These are phyloP conservation scores for Acleris sparsana DNA, from an alignment of 2,888 invertebrate genomes.

Conservation along the genomic window DNA sequence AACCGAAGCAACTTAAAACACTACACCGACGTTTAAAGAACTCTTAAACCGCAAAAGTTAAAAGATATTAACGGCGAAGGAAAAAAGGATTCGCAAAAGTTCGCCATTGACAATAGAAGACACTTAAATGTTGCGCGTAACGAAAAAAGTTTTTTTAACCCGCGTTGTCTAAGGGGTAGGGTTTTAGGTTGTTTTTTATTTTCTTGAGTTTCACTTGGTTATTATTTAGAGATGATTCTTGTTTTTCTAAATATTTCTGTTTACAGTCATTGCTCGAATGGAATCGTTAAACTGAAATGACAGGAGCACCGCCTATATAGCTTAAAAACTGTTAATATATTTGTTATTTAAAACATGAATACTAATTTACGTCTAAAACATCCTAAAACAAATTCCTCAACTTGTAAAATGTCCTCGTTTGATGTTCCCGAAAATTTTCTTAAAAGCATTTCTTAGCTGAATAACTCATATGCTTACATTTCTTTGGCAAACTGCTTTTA, in stretches of 20 bases:
- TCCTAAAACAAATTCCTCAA: constrained; percentile 3
- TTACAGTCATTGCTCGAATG: too few relatives aligned
- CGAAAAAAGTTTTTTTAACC: constrained; percentile 35
- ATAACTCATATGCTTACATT: constrained; percentile 1
- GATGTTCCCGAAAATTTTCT: constrained; percentile 11
- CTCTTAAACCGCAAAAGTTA: constrained; percentile 33
- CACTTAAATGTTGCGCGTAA: constrained; percentile 41
- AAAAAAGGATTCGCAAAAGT: constrained; percentile 36
- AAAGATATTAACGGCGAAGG: constrained; percentile 28
- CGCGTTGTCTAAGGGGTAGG: background rate
- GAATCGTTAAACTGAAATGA: too few relatives aligned
- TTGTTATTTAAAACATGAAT: too few relatives aligned
- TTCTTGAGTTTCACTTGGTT: constrained; percentile 2
- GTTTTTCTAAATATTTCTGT: too few relatives aligned
- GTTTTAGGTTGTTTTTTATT: background rate
- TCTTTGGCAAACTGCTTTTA: background rate
- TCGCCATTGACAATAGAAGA: constrained; percentile 43
- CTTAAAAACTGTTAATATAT: too few relatives aligned
- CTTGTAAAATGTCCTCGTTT: constrained; percentile 7
- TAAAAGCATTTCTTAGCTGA: constrained; percentile 21
- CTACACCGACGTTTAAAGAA: constrained; percentile 9
- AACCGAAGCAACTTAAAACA: background rate
- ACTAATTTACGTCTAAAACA: background rate
- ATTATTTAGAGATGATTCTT: background rate
- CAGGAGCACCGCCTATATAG: too few relatives aligned